These are phyloP conservation scores for Pimephales promelas DNA, from an alignment of 2,113 vertebrate species.

Conservation along the genomic window DNA sequence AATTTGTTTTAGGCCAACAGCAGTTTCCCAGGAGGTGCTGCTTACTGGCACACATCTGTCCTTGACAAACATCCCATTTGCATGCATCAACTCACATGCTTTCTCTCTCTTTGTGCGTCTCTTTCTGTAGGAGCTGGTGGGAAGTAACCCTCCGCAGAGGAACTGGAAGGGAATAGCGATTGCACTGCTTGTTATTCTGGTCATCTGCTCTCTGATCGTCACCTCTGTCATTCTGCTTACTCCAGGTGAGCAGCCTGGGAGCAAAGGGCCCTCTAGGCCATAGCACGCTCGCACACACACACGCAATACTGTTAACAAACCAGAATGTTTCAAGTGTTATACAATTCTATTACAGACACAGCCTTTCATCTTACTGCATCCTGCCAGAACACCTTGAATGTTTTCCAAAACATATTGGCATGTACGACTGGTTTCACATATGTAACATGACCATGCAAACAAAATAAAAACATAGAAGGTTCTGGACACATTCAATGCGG, in stretches of 20 bases:
- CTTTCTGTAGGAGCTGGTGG: slow-evolving; percentile 90
- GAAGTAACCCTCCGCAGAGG: slow-evolving; percentile 95
- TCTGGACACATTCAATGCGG: not conserved
- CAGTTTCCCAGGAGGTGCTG: slow-evolving; percentile 23
- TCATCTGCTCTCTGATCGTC: slow-evolving; percentile 98
- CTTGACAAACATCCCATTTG: slow-evolving; percentile 33
- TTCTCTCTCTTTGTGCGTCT: slow-evolving; percentile 44
- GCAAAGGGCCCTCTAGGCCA: slow-evolving; percentile 15
- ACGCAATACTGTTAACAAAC: slow-evolving; percentile 2
- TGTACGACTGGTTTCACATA: not conserved
- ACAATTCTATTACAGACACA: not conserved
- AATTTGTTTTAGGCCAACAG: slow-evolving; percentile 18
- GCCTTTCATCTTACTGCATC: not conserved
- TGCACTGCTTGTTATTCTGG: slow-evolving; percentile 96
- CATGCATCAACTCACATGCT: slow-evolving; percentile 33
- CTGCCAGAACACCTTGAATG: slow-evolving; percentile 23
- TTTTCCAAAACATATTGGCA: slow-evolving; percentile 7
- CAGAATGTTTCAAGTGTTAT: not conserved
- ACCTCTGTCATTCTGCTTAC: slow-evolving; percentile 98
- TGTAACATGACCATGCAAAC: not conserved
- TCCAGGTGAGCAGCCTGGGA: slow-evolving; percentile 81
- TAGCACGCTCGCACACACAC: not conserved
- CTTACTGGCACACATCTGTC: slow-evolving; percentile 36
- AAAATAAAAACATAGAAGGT: not conserved
- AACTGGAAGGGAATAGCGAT: slow-evolving; percentile 99